Evolutionary conservation across 2,888 invertebrate genomes (phyloP).

Genomic region (Spilosoma lubricipeda): DNA sequence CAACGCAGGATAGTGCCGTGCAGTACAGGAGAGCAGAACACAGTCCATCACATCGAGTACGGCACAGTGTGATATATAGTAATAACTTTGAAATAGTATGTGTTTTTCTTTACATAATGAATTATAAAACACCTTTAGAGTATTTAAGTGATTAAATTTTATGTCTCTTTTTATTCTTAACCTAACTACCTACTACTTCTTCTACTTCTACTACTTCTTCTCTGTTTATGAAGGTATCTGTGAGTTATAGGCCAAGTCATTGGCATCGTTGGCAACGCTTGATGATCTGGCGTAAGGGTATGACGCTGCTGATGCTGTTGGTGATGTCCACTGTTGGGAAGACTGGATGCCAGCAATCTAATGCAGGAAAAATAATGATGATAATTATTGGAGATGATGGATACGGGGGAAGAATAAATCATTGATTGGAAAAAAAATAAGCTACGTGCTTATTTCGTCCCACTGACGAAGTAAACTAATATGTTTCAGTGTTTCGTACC

Average conservation of each 20-base stretch:
- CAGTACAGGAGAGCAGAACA: not conserved
- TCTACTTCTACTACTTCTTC: not conserved
- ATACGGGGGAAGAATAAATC: too few relatives aligned
- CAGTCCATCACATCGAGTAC: too few relatives aligned
- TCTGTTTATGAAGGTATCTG: slow-evolving; percentile 81
- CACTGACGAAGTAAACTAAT: too few relatives aligned
- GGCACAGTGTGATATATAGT: too few relatives aligned
- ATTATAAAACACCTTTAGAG: not conserved
- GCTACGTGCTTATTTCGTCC: too few relatives aligned
- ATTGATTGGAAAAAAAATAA: too few relatives aligned
- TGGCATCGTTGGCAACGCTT: slow-evolving; percentile 85
- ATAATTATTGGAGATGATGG: not conserved
- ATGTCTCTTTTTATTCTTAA: not conserved
- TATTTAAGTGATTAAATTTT: not conserved
- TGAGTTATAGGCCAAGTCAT: slow-evolving; percentile 90
- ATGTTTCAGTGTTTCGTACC: too few relatives aligned
- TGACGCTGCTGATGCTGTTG: slow-evolving; percentile 74
- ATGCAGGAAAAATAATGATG: slow-evolving; percentile 6
- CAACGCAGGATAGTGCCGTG: not conserved
- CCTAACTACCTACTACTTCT: not conserved
- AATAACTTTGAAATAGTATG: too few relatives aligned
- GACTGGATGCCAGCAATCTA: slow-evolving; percentile 77
- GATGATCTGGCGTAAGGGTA: slow-evolving; percentile 81
- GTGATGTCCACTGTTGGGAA: slow-evolving; percentile 78
- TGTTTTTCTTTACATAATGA: not conserved